Base-by-base conservation (phyloP, 2,888 invertebrate genomes). In the Periphyllus acericola region DNA sequence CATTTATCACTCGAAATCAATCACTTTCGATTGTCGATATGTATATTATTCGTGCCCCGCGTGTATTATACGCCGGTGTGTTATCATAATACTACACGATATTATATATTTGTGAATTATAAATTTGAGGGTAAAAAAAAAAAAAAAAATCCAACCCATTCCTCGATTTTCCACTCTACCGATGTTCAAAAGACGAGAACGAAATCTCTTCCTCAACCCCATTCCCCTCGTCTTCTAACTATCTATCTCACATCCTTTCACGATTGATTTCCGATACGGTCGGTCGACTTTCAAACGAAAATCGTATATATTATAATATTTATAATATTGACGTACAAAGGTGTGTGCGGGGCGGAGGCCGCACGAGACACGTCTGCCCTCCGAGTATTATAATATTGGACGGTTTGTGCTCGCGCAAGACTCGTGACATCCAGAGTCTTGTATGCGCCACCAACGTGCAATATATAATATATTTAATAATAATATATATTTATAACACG, bases 261-360 rank as follows among this genome's bases (percentile, higher is more conserved):
- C 46, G 46, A 46, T 46, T 46, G 36, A 11, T 80, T 66, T 66
- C 19, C 66, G 66, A 36, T n/a, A 40, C 36, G 80, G 80, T 66
- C 32, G 80, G 66, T 66, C 80, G 36, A 36, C n/a, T 80, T 66
- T 80, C 36, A 66, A 80, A 80, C 79, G 60, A 79, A 79, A 79
- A 34, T 60, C 60, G 34, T 79, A 60, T 79, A 25, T n/a, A n/a
- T n/a, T n/a, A n/a, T n/a, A n/a, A n/a, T n/a, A n/a, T n/a, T 34
- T 79, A 60, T 60, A 25, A 52, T 32, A 78, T 78, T n/a, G n/a
- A n/a, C 21, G 78, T 9, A 32, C 21, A 21, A 46, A 46, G 9
- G 21, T 11, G 32, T 6, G 0, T 5, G 32, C 0, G 14, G n/a
- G 29, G 4, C 29, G 52, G 52, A 79, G 32, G n/a, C 5, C 68